A percentile compares a stretch with the other conserved stretches of the same genome.
phyloP scores from a whole-genome alignment of 2,888 invertebrate species.

The Drosophila fulvimacula region DNA sequence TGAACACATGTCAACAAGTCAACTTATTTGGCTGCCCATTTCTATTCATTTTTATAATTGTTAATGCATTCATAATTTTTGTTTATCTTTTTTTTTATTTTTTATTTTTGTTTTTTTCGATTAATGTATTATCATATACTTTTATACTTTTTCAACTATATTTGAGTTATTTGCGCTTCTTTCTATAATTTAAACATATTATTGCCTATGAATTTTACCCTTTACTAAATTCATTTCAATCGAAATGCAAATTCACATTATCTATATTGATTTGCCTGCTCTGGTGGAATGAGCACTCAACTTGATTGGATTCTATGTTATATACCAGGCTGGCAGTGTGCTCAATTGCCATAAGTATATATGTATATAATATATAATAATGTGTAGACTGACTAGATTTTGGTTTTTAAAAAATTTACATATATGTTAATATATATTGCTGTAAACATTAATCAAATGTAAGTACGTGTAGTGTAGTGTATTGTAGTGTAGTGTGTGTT shows the following conservation, averaged over 20 bases:
- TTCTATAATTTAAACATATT: conserved; percentile 45
- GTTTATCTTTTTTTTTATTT: conserved; percentile 14
- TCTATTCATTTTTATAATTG: conserved; percentile 20
- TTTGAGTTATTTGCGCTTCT: conserved; percentile 24
- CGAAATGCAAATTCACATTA: conserved; percentile 32
- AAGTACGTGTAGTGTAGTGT: conserved; percentile 15
- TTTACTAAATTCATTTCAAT: conserved; percentile 55
- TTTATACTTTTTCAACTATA: conserved; percentile 32
- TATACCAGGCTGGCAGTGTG: conserved; percentile 49
- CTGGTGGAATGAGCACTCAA: conserved; percentile 46
- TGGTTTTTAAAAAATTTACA: conserved; percentile 20
- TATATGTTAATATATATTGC: conserved; percentile 31
- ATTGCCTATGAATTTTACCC: conserved; percentile 65
- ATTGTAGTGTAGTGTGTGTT: neutral
- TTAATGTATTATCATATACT: conserved; percentile 22
- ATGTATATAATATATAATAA: conserved; percentile 2
- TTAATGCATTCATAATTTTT: conserved; percentile 16
- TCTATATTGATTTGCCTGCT: conserved; percentile 16
- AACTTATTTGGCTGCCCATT: conserved; percentile 48
- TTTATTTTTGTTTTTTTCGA: conserved; percentile 5
- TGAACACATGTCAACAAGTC: conserved; percentile 62
- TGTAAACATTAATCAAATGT: conserved; percentile 50
- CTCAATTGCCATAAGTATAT: conserved; percentile 41
- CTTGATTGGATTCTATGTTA: conserved; percentile 26
- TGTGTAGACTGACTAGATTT: conserved; percentile 16